Base-by-base conservation (phyloP, 2,113 vertebrate species). In the Sylvicapra grimmia region DNA sequence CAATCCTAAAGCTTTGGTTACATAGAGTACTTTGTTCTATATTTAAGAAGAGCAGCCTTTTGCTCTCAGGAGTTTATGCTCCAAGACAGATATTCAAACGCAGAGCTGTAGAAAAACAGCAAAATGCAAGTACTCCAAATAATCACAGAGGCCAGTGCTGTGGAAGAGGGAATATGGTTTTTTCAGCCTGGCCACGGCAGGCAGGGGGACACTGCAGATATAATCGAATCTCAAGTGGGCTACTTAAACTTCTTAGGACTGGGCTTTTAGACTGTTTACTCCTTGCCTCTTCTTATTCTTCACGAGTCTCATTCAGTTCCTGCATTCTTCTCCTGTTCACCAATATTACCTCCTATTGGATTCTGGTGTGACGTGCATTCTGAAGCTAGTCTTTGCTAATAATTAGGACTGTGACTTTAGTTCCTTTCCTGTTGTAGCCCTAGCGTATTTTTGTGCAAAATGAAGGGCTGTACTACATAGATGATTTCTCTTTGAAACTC, bases 141-240 rank as follows among this genome's bases (percentile, higher is more conserved):
- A 90, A 80, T 14, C n/a, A n/a, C 8, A 25, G 0, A 54, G 12
- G 8, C 11, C 11, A 1, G 0, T 10, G 21, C 36, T 11, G 5
- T 29, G 4, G 12, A 18, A 86, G 27, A 72, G 11, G 6, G 6
- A 44, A 21, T 9, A 1, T 1, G 29, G 2, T 19, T 44, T 8
- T 10, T 95, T 54, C 1, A 10, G 4, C 15, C 13, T 25, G 21
- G 3, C 36, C 4, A 3, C 8, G n/a, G 3, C 25, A 90, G n/a
- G 40, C 1, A 40, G 80, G 6, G 33, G 9, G 3, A 23, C 27
- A 13, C 12, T 47, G 75, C 18, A 31, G 16, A n/a, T 61, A 21
- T 75, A 21, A 7, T 2, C 6, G 12, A 47, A 23, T 92, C 27
- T 27, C 58, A 61, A 10, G 6, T 7, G 6, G 4, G 0, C 11